Evolutionary conservation across 2,113 vertebrate genomes (phyloP), one percentile per base, ranked within the genome.

Genomic region (Sitta europaea): DNA sequence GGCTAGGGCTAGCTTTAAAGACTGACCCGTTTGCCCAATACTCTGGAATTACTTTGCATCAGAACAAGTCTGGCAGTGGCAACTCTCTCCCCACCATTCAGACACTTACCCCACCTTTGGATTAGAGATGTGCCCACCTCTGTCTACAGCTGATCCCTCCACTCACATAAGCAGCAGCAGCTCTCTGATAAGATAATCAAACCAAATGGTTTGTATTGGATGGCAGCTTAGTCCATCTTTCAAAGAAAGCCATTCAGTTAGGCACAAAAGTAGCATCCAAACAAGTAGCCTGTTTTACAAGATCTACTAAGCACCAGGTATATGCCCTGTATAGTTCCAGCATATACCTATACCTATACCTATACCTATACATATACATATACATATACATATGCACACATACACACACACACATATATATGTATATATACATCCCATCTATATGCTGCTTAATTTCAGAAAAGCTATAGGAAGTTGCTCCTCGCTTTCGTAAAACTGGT

Each of bases 391-490:
- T 9, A 14, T 11, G 16, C 10, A 7, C 35, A 36, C 9, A 5
- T 22, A 53, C 27, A 38, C 11, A n/a, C 7, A 36, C 17, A 4
- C 1, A 12, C 14, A 9, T 12, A 14, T 27, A 9, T n/a, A 35
- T 13, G 8, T 24, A 13, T 27, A 15, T 11, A 63, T 10, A 31
- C 2, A 31, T 3, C 4, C 10, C 0, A 0, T 24, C 6, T 38
- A 47, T 33, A 67, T 12, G 10, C 21, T 43, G 36, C 61, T 72
- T 75, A 35, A 73, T 82, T 92, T 72, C 63, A 82, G 36, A 3
- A 27, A 47, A 75, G 14, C 33, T 73, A 11, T 47, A 75, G 15
- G 45, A 79, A 10, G n/a, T n/a, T 13, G 2, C 6, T 85, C n/a
- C 74, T 77, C 15, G 5, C 22, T 55, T 90, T 53, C 70, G 16